Percentiles rank a stretch among this genome's conserved stretches.
Evolutionary conservation across 2,113 vertebrate genomes (phyloP).

Genomic region (Melospiza melodia): DNA sequence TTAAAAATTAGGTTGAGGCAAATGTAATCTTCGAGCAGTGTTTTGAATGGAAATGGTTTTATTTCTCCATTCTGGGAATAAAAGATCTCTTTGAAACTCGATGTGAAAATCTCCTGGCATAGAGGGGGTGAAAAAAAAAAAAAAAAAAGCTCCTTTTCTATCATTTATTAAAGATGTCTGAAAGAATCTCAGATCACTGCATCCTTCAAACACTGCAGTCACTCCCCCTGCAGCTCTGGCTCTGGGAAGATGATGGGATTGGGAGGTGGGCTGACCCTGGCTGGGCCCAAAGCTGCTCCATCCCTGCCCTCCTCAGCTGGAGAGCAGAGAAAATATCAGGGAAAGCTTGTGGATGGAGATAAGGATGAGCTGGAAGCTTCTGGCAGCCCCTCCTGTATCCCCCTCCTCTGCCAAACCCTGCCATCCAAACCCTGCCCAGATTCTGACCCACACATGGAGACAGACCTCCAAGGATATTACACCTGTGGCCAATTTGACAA

Average conservation of each 20-base stretch:
- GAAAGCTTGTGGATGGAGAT: fast-evolving
- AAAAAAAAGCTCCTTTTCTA: background rate
- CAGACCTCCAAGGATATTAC: background rate
- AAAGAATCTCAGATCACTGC: background rate
- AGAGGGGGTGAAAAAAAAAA: background rate
- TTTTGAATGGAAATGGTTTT: conserved; percentile 23
- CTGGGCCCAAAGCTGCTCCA: background rate
- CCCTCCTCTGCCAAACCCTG: background rate
- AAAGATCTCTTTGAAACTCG: background rate
- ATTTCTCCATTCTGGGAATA: conserved; percentile 8
- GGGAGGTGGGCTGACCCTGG: background rate
- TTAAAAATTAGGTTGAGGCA: background rate
- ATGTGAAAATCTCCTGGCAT: background rate
- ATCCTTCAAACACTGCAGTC: background rate
- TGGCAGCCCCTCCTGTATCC: background rate
- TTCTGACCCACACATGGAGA: background rate
- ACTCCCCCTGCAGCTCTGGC: background rate
- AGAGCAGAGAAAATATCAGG: fast-evolving
- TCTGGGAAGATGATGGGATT: background rate
- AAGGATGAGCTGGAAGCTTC: background rate
- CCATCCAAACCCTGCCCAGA: background rate
- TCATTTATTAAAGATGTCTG: conserved; percentile 41
- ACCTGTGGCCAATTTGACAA: background rate
- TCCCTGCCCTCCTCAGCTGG: background rate
- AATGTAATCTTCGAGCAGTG: background rate